Percentiles rank a stretch among this genome's conserved stretches.
Evolutionary conservation across 2,888 invertebrate genomes (phyloP).

Genomic region (Brachyptera risi): DNA sequence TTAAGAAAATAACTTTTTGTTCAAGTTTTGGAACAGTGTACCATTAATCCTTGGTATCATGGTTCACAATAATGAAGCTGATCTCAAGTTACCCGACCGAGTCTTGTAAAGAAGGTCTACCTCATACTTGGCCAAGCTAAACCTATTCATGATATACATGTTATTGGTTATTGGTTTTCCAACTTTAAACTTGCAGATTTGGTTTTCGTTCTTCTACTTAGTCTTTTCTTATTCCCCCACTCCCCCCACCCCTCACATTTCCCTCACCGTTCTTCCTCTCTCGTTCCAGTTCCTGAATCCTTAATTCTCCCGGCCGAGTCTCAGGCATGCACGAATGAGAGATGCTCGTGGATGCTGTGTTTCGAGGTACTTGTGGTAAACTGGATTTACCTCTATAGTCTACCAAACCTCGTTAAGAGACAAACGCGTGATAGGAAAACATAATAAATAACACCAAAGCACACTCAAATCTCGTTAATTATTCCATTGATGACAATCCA

Average conservation of each 20-base stretch:
- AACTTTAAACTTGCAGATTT: slow-evolving; percentile 23
- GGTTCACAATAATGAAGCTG: not conserved
- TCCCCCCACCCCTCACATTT: not conserved
- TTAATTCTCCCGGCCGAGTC: slow-evolving; percentile 4
- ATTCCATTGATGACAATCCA: slow-evolving; percentile 18
- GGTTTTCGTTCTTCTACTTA: slow-evolving; percentile 17
- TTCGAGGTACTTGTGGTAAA: not conserved
- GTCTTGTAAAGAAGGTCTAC: not conserved
- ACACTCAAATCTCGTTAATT: slow-evolving; percentile 12
- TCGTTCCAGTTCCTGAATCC: slow-evolving; percentile 6
- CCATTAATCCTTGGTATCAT: slow-evolving; percentile 1
- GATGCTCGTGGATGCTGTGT: not conserved
- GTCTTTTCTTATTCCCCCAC: slow-evolving; percentile 2
- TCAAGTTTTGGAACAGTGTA: not conserved
- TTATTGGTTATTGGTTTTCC: slow-evolving; percentile 26
- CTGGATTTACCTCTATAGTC: not conserved
- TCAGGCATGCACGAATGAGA: not conserved
- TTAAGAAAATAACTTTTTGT: not conserved
- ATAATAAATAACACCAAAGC: not conserved
- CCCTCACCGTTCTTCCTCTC: too few species aligned
- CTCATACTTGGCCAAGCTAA: not conserved
- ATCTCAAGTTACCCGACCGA: not conserved
- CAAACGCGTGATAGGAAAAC: not conserved
- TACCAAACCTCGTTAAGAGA: not conserved
- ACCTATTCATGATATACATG: slow-evolving; percentile 24